A percentile compares a stretch with the other conserved stretches of the same genome.
Conservation (phyloP, 2,888 invertebrate genomes). For the Toxonevra muliebris region DNA sequence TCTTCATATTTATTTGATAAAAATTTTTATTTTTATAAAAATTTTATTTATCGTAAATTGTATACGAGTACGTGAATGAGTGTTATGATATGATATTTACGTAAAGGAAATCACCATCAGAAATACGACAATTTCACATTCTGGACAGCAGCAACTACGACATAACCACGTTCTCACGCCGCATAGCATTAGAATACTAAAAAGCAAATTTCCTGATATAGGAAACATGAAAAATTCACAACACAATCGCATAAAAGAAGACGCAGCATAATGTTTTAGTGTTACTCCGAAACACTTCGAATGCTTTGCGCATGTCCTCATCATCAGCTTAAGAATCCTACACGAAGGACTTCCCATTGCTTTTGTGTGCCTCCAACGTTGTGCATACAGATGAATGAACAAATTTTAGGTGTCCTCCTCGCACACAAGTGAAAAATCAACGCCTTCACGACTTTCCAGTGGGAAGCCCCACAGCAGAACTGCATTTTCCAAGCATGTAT, state of each 20-base stretch:
- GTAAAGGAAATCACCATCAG: no score
- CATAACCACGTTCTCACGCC: constrained; percentile 25
- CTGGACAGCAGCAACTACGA: no score
- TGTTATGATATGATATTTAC: no score
- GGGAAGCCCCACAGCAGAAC: constrained; percentile 42
- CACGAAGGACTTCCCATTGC: constrained; percentile 53
- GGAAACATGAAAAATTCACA: constrained; percentile 5
- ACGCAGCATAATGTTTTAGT: not conserved
- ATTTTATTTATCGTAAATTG: no score
- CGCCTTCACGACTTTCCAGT: constrained; percentile 53
- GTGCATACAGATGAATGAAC: constrained; percentile 9
- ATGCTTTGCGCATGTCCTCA: constrained; percentile 41
- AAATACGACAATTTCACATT: no score
- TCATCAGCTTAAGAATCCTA: constrained; percentile 6
- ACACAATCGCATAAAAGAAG: not conserved
- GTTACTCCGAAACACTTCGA: constrained; percentile 38
- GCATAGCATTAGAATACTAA: constrained; percentile 39
- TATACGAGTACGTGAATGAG: no score
- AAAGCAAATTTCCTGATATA: constrained; percentile 47
- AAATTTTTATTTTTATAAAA: no score
- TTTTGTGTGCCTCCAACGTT: constrained; percentile 7
- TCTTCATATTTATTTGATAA: no score
- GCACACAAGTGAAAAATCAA: constrained; percentile 39
- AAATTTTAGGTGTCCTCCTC: constrained; percentile 37
- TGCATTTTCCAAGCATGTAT: constrained; percentile 38